These are phyloP conservation scores for Chalcosyrphus nemorum DNA, from an alignment of 2,888 invertebrate genomes.

Conservation along the genomic window DNA sequence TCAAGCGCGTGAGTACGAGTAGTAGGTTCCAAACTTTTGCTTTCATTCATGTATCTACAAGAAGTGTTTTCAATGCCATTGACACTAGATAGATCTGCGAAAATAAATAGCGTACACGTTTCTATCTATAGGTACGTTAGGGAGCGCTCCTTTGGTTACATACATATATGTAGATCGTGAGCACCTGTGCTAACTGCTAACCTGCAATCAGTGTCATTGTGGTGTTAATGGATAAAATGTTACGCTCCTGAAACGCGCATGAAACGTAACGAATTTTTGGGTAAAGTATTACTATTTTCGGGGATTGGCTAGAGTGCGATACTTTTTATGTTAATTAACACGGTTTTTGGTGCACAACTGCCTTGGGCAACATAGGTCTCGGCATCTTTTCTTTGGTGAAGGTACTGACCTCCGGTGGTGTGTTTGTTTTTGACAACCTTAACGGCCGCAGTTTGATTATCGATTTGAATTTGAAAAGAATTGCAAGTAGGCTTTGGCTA, in stretches of 20 bases:
- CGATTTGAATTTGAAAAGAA: conserved; percentile 21
- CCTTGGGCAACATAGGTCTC: background rate
- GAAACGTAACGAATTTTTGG: conserved; percentile 36
- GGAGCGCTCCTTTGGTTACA: too few relatives aligned
- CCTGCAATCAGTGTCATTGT: conserved; percentile 33
- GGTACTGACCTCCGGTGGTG: conserved; percentile 37
- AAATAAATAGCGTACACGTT: background rate
- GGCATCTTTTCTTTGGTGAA: conserved; percentile 18
- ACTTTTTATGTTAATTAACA: conserved; percentile 59
- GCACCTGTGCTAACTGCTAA: conserved; percentile 33
- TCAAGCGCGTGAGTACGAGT: conserved; percentile 4
- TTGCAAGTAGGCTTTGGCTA: background rate
- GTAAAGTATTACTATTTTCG: conserved; percentile 8
- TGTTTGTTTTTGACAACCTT: background rate
- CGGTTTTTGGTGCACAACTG: background rate
- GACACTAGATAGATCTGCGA: conserved; percentile 39
- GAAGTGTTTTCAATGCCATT: conserved; percentile 50
- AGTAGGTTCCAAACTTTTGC: conserved; percentile 20
- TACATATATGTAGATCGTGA: background rate
- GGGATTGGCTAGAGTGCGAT: conserved; percentile 40
- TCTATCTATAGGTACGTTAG: background rate
- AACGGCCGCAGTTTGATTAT: background rate
- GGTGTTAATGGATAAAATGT: background rate
- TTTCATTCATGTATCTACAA: conserved; percentile 6
- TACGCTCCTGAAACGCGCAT: background rate